phyloP scores from a whole-genome alignment of 2,113 vertebrate species.

The Silurus glanis region DNA sequence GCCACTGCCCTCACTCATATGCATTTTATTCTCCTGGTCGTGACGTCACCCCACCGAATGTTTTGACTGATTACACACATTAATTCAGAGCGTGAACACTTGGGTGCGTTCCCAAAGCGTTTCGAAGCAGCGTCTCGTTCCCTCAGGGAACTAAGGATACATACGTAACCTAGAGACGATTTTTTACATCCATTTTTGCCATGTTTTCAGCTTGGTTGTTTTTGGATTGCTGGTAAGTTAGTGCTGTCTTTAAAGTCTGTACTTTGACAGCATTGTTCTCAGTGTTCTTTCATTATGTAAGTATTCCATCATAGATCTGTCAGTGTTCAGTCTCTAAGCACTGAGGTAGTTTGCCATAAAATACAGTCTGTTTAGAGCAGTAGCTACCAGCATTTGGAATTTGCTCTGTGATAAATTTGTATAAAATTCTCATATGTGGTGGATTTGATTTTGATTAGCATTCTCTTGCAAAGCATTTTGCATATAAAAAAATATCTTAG shows the following conservation, averaged over 20 bases:
- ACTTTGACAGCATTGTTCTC: not conserved
- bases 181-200: not conserved
- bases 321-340: not conserved
- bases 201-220: not conserved
- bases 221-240: not conserved
- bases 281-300: not conserved
- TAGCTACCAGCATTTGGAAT: not conserved
- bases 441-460: not conserved
- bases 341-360: not conserved
- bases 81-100: too few relatives aligned
- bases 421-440: not conserved
- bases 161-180: not conserved
- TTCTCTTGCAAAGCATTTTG: not conserved
- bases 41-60: too few relatives aligned
- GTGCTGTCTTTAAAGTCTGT: not conserved
- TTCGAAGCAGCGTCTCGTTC: too few relatives aligned
- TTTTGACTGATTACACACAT: too few relatives aligned
- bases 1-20: too few relatives aligned
- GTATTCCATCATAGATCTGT: not conserved
- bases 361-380: not conserved
- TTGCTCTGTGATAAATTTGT: not conserved
- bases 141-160: too few relatives aligned
- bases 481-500: not conserved
- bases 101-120: too few relatives aligned
- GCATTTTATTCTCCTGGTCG: too few relatives aligned